Evolutionary conservation across 2,113 vertebrate species (phyloP).

Genomic region (Cyrtonyx montezumae): DNA sequence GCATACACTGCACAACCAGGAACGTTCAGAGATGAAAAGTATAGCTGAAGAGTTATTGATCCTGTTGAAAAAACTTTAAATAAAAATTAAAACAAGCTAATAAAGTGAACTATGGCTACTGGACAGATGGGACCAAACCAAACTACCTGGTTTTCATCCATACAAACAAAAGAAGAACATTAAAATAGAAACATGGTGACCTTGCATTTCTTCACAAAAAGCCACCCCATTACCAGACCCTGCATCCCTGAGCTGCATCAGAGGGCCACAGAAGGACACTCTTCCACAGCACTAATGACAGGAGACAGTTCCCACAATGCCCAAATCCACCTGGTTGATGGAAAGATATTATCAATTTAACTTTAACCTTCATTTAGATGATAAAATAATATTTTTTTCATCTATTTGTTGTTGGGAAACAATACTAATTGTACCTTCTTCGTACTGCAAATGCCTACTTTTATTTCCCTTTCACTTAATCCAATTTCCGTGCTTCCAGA

Average conservation of each 20-base stretch:
- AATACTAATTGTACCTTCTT: neutral
- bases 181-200: neutral
- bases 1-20: neutral
- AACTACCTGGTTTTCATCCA: neutral
- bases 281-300: neutral
- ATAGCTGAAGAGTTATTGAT: neutral
- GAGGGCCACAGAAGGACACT: neutral
- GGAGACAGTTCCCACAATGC: neutral
- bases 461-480: neutral
- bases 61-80: neutral
- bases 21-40: neutral
- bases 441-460: fast-evolving
- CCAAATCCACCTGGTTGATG: neutral
- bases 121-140: neutral
- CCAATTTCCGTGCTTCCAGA: fast-evolving
- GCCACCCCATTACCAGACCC: neutral
- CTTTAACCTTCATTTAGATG: neutral
- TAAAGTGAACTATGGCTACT: neutral
- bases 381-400: neutral
- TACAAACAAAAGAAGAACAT: neutral
- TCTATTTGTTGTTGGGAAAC: neutral
- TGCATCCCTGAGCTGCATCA: neutral
- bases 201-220: neutral
- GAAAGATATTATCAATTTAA: neutral
- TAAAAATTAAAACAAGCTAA: neutral